Evolutionary conservation across 2,113 vertebrate genomes (phyloP), one percentile per base, ranked within the genome.

Genomic region (Bujurquina vittata): DNA sequence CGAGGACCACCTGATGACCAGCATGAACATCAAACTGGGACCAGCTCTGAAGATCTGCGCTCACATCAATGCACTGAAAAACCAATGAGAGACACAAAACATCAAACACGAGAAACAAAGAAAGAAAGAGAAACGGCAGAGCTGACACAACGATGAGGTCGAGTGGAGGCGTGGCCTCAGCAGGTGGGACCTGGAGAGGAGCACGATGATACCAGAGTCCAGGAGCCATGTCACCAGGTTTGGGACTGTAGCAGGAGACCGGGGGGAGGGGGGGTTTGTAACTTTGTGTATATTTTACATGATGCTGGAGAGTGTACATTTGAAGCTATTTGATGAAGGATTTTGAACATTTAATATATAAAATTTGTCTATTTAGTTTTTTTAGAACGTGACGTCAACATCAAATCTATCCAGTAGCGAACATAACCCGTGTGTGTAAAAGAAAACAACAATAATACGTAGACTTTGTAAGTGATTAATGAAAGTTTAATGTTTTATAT

Each of bases 1-100:
- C 57, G 98, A 99, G 93, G 98, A 99, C 92, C 98, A 99, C 83
- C 96, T 99, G 76, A 99, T 99, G 98, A 98, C 97, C 92, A 97
- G 98, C 93, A 99, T 99, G 98, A 99, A 98, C 95, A 97, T 99
- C 93, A 99, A 99, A 94, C 95, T 99, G 82, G 98, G 98, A 20
- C 98, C 98, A 2, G 98, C 98, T 1, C 94, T 99, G 58, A 99
- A 99, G 95, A 99, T 99, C 90, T 99, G 98, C 75, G 98, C 98
- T 86, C 97, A 97, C 84, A 99, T 99, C 95, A 99, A 99, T 91
- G 96, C 97, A 1, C 94, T 99, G 91, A 99, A 97, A 52, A 97
- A 99, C 89, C 96, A 96, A 1, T 98, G 89, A 95, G 75, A 18
- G 83, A 23, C 31, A 22, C 14, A 5, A 29, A 3, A 7, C 10